Base-by-base conservation (phyloP, 2,113 vertebrate genomes). In the Corythaeola cristata region DNA sequence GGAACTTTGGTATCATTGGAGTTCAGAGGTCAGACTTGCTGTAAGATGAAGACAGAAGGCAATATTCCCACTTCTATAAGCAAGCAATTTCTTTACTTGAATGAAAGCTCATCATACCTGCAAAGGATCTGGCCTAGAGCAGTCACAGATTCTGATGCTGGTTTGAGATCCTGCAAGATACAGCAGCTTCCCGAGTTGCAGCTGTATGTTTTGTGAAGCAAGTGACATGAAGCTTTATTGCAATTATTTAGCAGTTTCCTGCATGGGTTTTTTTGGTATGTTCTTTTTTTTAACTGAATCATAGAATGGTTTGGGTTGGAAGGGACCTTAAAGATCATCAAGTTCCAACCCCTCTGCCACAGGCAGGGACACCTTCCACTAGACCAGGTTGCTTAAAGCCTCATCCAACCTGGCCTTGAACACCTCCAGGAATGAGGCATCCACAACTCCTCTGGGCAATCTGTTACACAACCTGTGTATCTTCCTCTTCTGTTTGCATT, bases 1-100 rank as follows among this genome's bases (percentile, higher is more conserved):
- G n/a, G 64, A 75, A n/a, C 22, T 28, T 41, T 1, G 18, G 12
- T 12, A 17, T 45, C 2, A 0, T 0, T 62, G 44, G 10, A 39
- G 20, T 50, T 58, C 5, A 49, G 45, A n/a, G 28, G 12, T 49
- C 41, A 80, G 39, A 21, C 9, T 16, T n/a, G 50, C n/a, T 50
- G 20, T 21, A 59, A 20, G 26, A 28, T 44, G 22, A 39, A 68
- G 49, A 19, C 0, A 12, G 33, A 47, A 37, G 27, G 22, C 41
- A 59, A 17, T 14, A 16, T 6, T 78, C 23, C 18, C 63, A 44
- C 26, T 60, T 37, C 33, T 52, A 4, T 17, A 71, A 89, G 33
- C 8, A 12, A 44, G 18, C 11, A 8, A 0, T 62, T 69, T 37
- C 37, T 76, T 45, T 24, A 18, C 50, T 53, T 60, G n/a, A 52